Evolutionary conservation across 1,140 invertebrate genomes (phyloP), one percentile per base, ranked within the genome.

Genomic region (Achatina immaculata): DNA sequence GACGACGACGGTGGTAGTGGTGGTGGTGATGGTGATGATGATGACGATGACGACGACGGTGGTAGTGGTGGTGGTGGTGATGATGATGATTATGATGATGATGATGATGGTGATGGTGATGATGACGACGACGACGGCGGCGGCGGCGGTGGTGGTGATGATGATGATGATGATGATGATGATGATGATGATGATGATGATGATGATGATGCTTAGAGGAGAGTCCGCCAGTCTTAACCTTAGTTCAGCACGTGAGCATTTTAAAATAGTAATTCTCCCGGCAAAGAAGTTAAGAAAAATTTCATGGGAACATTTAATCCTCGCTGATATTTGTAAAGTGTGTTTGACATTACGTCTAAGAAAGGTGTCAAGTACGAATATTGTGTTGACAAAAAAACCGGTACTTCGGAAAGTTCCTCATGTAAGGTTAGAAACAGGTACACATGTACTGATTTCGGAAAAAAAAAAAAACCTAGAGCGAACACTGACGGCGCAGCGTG

Each of bases 161-260:
- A n/a, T 65, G 62, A 28, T 65, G 62, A n/a, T 65, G 62, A n/a
- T 65, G 62, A 65, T 65, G 62, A n/a, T 65, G 62, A 65, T 65
- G 62, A n/a, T 65, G 62, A 65, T 65, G 62, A 65, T 65, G 24
- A 65, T 65, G 62, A 65, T 65, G 62, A 65, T 65, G 24, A 65
- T 65, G 62, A 65, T 65, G 62, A 65, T 65, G 62, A 65, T 65
- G 62, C n/a, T n/a, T n/a, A n/a, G n/a, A n/a, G n/a, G n/a, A n/a
- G n/a, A n/a, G n/a, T n/a, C n/a, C n/a, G n/a, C n/a, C n/a, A n/a
- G n/a, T n/a, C n/a, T n/a, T n/a, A n/a, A n/a, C n/a, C n/a, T n/a
- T n/a, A n/a, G n/a, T 55, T 14, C 14, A 55, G 14, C 51, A 14
- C n/a, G 14, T n/a, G n/a, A 16, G 14, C 51, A 55, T 55, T 55